phyloP scores from a whole-genome alignment of 2,113 vertebrate genomes.

The Plestiodon gilberti region DNA sequence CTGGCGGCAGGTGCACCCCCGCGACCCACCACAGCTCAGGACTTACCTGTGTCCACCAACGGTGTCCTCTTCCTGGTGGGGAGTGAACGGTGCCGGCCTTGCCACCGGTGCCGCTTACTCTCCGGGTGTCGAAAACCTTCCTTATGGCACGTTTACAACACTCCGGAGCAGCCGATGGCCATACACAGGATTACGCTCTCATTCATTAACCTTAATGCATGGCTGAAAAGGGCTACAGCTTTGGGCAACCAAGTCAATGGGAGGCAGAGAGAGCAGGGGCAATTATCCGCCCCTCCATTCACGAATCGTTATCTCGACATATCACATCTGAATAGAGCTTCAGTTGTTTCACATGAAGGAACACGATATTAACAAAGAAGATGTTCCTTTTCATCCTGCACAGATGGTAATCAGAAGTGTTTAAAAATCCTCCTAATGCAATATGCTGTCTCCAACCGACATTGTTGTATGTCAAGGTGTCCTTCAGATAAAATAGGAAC shows the following conservation, averaged over 20 bases:
- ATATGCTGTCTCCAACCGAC: background rate
- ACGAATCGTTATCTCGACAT: background rate
- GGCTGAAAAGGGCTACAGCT: too few species aligned
- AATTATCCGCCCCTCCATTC: background rate
- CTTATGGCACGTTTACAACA: too few species aligned
- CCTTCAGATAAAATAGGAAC: constrained; percentile 14
- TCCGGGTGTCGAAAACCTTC: too few species aligned
- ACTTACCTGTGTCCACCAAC: too few species aligned
- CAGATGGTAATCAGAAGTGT: background rate
- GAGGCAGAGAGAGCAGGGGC: background rate
- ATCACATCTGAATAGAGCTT: background rate
- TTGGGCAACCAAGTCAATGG: background rate
- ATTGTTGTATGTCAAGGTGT: background rate
- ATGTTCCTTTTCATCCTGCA: background rate
- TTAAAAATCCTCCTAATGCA: background rate
- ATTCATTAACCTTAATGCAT: too few species aligned
- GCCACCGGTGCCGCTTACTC: too few species aligned
- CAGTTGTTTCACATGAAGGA: background rate
- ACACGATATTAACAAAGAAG: background rate
- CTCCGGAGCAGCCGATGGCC: too few species aligned
- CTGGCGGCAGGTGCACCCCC: too few species aligned
- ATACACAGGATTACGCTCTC: too few species aligned
- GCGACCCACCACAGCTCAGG: too few species aligned
- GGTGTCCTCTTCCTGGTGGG: too few species aligned
- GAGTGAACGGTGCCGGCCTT: too few species aligned